Percentiles rank a stretch among this genome's conserved stretches.
phyloP scores from a whole-genome alignment of 2,113 vertebrate genomes.

The Osmerus mordax region DNA sequence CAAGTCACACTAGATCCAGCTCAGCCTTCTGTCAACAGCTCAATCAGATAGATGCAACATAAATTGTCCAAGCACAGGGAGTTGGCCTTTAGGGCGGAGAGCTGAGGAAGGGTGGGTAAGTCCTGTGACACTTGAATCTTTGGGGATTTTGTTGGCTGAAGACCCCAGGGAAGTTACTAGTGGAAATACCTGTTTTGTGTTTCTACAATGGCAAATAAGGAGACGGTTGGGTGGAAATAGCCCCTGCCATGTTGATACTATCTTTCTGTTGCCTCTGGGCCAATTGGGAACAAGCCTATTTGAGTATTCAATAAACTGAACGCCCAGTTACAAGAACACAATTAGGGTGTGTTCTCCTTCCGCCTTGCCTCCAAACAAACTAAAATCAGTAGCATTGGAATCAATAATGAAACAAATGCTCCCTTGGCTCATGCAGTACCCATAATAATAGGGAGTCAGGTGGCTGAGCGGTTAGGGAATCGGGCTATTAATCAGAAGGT shows the following conservation, averaged over 20 bases:
- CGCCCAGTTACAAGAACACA: slow-evolving; percentile 30
- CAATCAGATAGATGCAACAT: slow-evolving; percentile 51
- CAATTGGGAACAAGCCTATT: slow-evolving; percentile 23
- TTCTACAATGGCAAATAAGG: slow-evolving; percentile 9
- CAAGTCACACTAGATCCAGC: slow-evolving; percentile 44
- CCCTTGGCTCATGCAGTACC: slow-evolving; percentile 43
- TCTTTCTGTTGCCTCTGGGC: slow-evolving; percentile 39
- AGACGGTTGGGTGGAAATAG: slow-evolving; percentile 29
- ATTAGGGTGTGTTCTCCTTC: slow-evolving; percentile 56
- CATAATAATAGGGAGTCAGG: slow-evolving; percentile 51
- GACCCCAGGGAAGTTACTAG: slow-evolving; percentile 39
- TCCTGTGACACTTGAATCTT: slow-evolving; percentile 46
- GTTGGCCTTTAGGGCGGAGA: not conserved
- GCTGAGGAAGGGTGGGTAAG: slow-evolving; percentile 27
- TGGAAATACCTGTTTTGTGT: slow-evolving; percentile 30
- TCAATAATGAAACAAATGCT: slow-evolving; percentile 35
- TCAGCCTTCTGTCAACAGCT: slow-evolving; percentile 40
- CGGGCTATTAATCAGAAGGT: too few relatives aligned
- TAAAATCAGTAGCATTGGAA: slow-evolving; percentile 57
- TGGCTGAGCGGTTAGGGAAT: too few relatives aligned
- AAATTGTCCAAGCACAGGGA: slow-evolving; percentile 51
- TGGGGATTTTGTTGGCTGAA: slow-evolving; percentile 38
- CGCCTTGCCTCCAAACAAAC: slow-evolving; percentile 54
- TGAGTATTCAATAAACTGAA: slow-evolving; percentile 25
- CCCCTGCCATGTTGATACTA: slow-evolving; percentile 40